Percentiles rank a stretch among this genome's conserved stretches.
phyloP scores from a whole-genome alignment of 2,888 invertebrate species.

The Megalurothrips usitatus region DNA sequence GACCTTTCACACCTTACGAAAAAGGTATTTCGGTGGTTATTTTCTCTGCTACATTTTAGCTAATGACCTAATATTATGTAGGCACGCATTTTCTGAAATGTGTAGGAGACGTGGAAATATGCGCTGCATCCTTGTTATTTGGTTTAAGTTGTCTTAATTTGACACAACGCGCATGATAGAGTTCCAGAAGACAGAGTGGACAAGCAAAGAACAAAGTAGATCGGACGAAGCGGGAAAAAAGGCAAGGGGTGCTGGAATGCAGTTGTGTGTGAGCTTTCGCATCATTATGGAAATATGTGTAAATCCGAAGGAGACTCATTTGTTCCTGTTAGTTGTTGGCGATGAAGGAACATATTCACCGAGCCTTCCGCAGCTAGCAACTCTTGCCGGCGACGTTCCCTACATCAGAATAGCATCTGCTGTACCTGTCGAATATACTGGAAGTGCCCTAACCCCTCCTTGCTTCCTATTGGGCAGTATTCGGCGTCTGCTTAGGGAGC shows the following conservation, averaged over 20 bases:
- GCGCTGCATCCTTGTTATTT: background rate
- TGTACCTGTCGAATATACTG: too few species aligned
- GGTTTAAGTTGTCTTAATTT: background rate
- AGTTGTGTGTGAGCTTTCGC: conserved; percentile 24
- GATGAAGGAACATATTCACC: conserved; percentile 1
- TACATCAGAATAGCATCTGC: too few species aligned
- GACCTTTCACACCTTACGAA: too few species aligned
- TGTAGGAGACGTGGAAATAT: too few species aligned
- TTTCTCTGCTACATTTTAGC: too few species aligned
- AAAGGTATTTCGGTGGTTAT: too few species aligned
- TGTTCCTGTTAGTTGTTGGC: background rate
- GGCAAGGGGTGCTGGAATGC: background rate
- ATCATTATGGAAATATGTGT: conserved; percentile 20
- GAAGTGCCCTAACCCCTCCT: background rate
- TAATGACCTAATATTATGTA: too few species aligned
- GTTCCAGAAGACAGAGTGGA: background rate
- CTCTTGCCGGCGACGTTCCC: too few species aligned
- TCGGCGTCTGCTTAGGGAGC: background rate
- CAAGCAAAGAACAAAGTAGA: background rate
- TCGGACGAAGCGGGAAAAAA: background rate
- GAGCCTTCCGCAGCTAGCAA: too few species aligned
- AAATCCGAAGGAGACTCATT: conserved; percentile 5
- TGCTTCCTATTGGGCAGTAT: background rate
- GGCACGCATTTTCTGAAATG: too few species aligned
- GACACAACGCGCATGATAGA: background rate